phyloP scores from a whole-genome alignment of 2,113 vertebrate genomes.

The Dipodomys spectabilis region DNA sequence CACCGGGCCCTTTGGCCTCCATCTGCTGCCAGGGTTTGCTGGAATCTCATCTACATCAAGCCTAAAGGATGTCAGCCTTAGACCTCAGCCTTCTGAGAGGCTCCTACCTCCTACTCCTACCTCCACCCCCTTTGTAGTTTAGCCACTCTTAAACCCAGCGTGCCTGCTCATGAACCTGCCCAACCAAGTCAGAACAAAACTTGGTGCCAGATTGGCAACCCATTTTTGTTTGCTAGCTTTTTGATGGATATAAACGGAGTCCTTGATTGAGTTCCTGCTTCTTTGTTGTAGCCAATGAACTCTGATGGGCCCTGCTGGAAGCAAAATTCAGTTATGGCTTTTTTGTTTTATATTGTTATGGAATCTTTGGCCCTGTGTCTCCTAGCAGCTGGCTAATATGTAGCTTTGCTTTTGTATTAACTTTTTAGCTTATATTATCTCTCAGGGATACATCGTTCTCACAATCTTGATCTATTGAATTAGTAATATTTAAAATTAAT shows the following conservation, averaged over 20 bases:
- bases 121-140: background rate
- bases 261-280: constrained; percentile 51
- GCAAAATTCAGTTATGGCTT: constrained; percentile 38
- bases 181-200: background rate
- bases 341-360: constrained; percentile 9
- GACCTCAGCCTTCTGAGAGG: no score
- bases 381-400: background rate
- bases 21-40: background rate
- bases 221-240: constrained; percentile 23
- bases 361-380: background rate
- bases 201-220: background rate
- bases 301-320: background rate
- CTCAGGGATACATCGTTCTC: background rate
- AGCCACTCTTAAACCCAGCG: background rate
- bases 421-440: background rate
- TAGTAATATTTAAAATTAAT: constrained; percentile 30
- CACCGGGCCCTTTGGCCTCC: background rate
- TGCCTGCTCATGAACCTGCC: background rate
- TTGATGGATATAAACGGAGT: background rate
- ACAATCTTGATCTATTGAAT: constrained; percentile 31
- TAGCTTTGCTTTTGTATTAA: background rate
- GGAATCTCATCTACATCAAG: no score
- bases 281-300: constrained; percentile 16
- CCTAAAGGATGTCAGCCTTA: background rate
- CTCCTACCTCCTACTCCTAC: background rate